Base-by-base conservation (phyloP, 2,888 invertebrate species). In the Drosophila buzzatii region DNA sequence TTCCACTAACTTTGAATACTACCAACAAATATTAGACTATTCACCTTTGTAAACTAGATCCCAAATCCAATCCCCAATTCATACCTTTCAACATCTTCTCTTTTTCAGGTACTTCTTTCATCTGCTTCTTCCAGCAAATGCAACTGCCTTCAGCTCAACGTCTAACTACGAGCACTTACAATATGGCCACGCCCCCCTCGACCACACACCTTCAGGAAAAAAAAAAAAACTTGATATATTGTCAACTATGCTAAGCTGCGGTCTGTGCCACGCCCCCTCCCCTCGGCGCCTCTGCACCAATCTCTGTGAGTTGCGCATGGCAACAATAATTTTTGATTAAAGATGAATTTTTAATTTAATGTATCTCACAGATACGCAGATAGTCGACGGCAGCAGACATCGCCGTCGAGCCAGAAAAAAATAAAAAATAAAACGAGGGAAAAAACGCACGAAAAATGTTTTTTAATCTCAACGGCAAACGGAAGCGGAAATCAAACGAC, bases 401-500 rank as follows among this genome's bases (percentile, higher is more conserved):
- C n/a, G 58, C 31, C 20, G 61, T 41, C 31, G 73, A 49, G 16
- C 47, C 16, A 10, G n/a, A 31, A 10, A 49, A 35, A 39, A 37
- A 53, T 0, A 9, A 10, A 23, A 44, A 70, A 74, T 76, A 73
- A 85, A 86, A 88, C 84, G 81, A 88, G 79, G 85, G 82, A 88
- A 84, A 84, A 83, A 85, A 82, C 77, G 81, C 78, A 77, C 77
- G 72, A 78, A 82, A 84, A 88, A 82, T 83, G 85, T 84, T 84
- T 85, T 91, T 91, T 91, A 91, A 91, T 91, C 91, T 91, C 91
- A 91, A 91, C 83, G 92, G 91, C 91, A 91, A 91, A 91, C 91
- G 91, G 90, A 91, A 91, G 78, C 91, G 92, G 91, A 91, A 91
- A 91, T 91, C 92, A 90, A 91, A 92, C 92, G 92, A 91, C 92